A percentile compares a stretch with the other conserved stretches of the same genome.
Conservation (phyloP, 35 echinoderm and acorn worm genomes). For the Strongylocentrotus purpuratus region DNA sequence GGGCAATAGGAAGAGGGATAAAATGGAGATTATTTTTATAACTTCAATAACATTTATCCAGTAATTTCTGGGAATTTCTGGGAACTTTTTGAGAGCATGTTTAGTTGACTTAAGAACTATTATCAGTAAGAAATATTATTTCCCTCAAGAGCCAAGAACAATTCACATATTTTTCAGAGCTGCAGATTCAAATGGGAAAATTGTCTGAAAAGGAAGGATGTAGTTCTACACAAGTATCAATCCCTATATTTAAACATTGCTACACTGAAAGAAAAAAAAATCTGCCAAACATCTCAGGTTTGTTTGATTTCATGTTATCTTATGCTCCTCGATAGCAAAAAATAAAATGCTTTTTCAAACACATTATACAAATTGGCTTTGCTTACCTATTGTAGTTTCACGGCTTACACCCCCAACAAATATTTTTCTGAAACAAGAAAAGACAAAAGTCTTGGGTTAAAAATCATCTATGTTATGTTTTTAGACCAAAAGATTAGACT, state of each 20-base stretch:
- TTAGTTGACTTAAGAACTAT: too few species aligned
- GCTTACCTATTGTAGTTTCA: slow-evolving; percentile 24
- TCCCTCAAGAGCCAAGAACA: too few species aligned
- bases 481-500: too few species aligned
- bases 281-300: too few species aligned
- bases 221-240: not conserved
- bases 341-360: not conserved
- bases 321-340: not conserved
- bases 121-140: too few species aligned
- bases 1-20: not conserved
- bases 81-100: too few species aligned
- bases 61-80: not conserved
- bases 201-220: not conserved
- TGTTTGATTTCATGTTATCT: too few species aligned
- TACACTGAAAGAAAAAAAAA: too few species aligned
- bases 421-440: slow-evolving; percentile 10
- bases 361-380: not conserved
- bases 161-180: not conserved
- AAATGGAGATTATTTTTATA: not conserved
- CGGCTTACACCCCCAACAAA: slow-evolving; percentile 37
- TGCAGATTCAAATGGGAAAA: not conserved
- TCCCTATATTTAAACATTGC: too few species aligned
- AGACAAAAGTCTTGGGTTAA: not conserved
- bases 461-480: too few species aligned
- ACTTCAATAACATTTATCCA: not conserved